phyloP scores from a whole-genome alignment of 2,113 vertebrate genomes.

The Ageneiosus marmoratus region DNA sequence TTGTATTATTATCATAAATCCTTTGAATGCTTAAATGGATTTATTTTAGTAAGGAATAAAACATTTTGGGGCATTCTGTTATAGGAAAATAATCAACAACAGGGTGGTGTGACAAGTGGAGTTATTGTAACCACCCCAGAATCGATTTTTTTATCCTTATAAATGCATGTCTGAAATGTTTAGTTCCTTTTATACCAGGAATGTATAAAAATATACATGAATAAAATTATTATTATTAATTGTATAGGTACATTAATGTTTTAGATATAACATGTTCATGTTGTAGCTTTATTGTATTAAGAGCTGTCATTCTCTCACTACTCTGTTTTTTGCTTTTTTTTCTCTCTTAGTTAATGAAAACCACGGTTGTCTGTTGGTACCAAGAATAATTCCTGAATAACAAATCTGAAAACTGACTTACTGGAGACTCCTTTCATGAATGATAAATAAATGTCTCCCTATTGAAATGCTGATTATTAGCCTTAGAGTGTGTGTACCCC shows the following conservation, averaged over 20 bases:
- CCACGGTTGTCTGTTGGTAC: too few species aligned
- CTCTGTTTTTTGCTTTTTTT: neutral
- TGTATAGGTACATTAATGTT: neutral
- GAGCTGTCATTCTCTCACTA: neutral
- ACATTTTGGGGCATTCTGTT: neutral
- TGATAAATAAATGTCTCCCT: neutral
- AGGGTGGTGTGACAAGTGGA: neutral
- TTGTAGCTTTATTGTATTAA: neutral
- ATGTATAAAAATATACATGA: neutral
- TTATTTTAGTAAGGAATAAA: conserved; percentile 12
- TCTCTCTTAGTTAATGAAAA: neutral
- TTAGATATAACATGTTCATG: neutral
- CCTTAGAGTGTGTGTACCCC: neutral
- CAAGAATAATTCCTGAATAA: too few species aligned
- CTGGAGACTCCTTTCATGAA: neutral
- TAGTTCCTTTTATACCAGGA: neutral
- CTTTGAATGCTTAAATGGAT: neutral
- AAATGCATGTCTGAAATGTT: neutral
- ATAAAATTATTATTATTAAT: neutral
- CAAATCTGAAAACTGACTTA: neutral
- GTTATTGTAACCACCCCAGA: neutral
- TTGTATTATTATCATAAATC: conserved; percentile 37
- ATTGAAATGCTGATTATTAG: neutral
- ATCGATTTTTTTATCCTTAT: neutral
- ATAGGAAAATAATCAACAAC: neutral